Percentiles rank a stretch among this genome's conserved stretches.
Evolutionary conservation across 2,113 vertebrate species (phyloP).

Genomic region (Sceloporus tristichus): DNA sequence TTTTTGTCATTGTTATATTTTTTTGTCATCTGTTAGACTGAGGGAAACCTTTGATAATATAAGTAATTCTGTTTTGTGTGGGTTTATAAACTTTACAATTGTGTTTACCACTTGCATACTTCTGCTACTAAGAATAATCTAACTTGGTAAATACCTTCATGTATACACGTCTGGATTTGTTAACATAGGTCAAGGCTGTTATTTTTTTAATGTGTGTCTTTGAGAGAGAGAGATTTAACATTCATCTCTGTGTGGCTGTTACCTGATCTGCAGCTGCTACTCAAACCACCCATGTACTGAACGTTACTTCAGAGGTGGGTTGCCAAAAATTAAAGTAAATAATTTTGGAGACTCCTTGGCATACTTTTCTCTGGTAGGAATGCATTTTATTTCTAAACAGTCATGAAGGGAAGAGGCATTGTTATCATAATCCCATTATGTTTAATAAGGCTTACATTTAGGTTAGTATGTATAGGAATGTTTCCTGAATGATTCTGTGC

Average conservation of each 20-base stretch:
- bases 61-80: neutral
- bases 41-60: neutral
- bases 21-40: no score
- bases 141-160: neutral
- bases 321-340: neutral
- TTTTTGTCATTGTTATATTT: no score
- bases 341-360: neutral
- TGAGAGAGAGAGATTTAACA: neutral
- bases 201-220: neutral
- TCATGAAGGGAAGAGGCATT: neutral
- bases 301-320: neutral
- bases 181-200: neutral
- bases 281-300: neutral
- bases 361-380: neutral
- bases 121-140: neutral
- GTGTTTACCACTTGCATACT: neutral
- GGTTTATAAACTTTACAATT: neutral
- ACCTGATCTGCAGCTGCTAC: neutral
- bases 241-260: neutral
- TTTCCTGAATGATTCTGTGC: neutral
- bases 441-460: neutral
- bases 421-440: neutral
- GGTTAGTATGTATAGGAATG: neutral
- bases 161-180: neutral
- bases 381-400: neutral